A percentile compares a stretch with the other conserved stretches of the same genome.
Evolutionary conservation across 2,888 invertebrate genomes (phyloP).

Genomic region (Eupithecia pulchellata): DNA sequence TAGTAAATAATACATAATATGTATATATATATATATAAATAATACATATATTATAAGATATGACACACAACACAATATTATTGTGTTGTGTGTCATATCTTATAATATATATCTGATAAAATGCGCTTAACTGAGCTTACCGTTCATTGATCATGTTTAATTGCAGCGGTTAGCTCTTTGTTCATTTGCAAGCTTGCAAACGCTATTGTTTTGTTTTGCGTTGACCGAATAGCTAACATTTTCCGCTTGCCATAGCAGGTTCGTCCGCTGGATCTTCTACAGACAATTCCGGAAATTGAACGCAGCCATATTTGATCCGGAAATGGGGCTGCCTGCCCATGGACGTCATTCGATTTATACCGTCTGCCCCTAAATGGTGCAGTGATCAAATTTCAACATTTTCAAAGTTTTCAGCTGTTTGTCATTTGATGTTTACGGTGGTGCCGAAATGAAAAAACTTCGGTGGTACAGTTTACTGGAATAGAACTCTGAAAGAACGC

Average conservation of each 20-base stretch:
- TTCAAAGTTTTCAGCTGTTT: background rate
- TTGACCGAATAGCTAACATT: background rate
- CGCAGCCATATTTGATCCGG: constrained; percentile 81
- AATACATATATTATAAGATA: no score
- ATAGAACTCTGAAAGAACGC: no score
- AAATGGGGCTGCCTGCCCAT: constrained; percentile 63
- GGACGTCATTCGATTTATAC: constrained; percentile 50
- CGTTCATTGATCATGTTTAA: no score
- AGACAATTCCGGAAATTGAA: constrained; percentile 80
- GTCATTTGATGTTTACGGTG: background rate
- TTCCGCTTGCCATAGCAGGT: background rate
- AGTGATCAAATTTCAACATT: constrained; percentile 26
- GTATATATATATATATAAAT: no score
- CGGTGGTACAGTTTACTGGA: no score
- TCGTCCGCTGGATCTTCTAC: constrained; percentile 53
- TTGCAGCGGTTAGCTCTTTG: no score
- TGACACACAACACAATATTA: no score
- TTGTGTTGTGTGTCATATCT: no score
- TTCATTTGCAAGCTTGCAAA: background rate
- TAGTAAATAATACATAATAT: no score
- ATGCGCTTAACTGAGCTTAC: no score
- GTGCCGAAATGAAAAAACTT: no score
- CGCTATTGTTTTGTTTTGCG: background rate
- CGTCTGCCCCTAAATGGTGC: constrained; percentile 30
- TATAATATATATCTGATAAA: no score